Conservation (phyloP, 1,140 invertebrate genomes). For the Nylanderia fulva region DNA sequence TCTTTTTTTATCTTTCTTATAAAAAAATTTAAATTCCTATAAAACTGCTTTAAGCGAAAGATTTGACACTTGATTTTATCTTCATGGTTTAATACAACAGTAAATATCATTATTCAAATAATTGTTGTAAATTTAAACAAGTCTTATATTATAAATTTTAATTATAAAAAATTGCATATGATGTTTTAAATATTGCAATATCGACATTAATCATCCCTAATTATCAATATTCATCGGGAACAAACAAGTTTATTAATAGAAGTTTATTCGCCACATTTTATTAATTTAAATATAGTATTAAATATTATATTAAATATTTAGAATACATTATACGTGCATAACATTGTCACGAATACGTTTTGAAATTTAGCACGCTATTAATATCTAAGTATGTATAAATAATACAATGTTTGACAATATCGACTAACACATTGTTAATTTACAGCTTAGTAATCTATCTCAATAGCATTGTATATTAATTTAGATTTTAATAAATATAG, state of each 20-base stretch:
- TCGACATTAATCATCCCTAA: background rate
- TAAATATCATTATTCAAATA: background rate
- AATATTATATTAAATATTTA: background rate
- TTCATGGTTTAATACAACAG: background rate
- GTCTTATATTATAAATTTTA: background rate
- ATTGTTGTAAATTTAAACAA: background rate
- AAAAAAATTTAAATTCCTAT: no score
- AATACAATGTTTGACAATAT: slow-evolving; percentile 28
- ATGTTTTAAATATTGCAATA: background rate
- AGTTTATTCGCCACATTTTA: background rate
- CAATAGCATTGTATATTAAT: slow-evolving; percentile 51
- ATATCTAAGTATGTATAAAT: background rate
- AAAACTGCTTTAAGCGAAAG: background rate
- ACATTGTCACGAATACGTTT: background rate
- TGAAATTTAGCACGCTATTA: background rate
- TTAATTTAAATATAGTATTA: background rate
- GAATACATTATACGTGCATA: background rate
- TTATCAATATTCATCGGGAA: background rate
- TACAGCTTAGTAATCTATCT: slow-evolving; percentile 13
- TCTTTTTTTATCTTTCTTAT: no score
- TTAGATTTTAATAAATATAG: slow-evolving; percentile 17
- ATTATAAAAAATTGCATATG: background rate
- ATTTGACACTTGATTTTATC: background rate
- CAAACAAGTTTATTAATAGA: background rate
- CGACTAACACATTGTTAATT: slow-evolving; percentile 21